Evolutionary conservation across 1,140 invertebrate species (phyloP).

Genomic region (Zaprionus nigranus): DNA sequence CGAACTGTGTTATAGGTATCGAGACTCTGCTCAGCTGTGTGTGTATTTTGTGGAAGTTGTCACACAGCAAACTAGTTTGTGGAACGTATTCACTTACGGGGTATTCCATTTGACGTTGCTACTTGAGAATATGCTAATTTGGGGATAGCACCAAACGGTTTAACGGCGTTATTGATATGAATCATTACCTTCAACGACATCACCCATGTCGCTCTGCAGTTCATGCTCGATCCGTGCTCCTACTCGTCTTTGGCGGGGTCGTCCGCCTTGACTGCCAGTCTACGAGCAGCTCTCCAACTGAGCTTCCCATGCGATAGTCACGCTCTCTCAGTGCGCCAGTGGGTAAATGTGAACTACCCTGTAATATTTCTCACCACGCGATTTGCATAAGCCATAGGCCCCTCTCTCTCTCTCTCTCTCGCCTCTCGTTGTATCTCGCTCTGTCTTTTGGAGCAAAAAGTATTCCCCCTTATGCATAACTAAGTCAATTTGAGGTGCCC

Average conservation of each 20-base stretch:
- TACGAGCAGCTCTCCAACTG: neutral
- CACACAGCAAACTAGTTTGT: constrained; percentile 62
- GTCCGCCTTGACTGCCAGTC: constrained; percentile 42
- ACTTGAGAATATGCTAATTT: constrained; percentile 80
- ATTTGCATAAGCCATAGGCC: constrained; percentile 45
- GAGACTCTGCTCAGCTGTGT: neutral
- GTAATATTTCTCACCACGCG: constrained; percentile 8
- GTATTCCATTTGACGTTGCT: constrained; percentile 39
- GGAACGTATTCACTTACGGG: constrained; percentile 8
- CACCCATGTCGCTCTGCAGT: constrained; percentile 54
- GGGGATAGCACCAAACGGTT: constrained; percentile 48
- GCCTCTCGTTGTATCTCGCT: neutral
- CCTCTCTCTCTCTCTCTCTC: neutral
- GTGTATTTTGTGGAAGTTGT: constrained; percentile 17
- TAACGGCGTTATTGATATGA: constrained; percentile 51
- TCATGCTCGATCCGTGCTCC: constrained; percentile 40
- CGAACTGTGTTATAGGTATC: neutral
- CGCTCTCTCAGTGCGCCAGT: constrained; percentile 40
- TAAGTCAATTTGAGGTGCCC: constrained; percentile 44
- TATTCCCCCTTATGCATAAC: constrained; percentile 48
- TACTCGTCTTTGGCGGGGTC: constrained; percentile 20
- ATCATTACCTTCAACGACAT: constrained; percentile 79
- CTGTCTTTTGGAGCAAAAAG: constrained; percentile 7
- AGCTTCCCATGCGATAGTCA: constrained; percentile 50
- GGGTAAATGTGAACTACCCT: constrained; percentile 33